Evolutionary conservation across 2,113 vertebrate genomes (phyloP), one percentile per base, ranked within the genome.

Genomic region (Epinephelus lanceolatus): DNA sequence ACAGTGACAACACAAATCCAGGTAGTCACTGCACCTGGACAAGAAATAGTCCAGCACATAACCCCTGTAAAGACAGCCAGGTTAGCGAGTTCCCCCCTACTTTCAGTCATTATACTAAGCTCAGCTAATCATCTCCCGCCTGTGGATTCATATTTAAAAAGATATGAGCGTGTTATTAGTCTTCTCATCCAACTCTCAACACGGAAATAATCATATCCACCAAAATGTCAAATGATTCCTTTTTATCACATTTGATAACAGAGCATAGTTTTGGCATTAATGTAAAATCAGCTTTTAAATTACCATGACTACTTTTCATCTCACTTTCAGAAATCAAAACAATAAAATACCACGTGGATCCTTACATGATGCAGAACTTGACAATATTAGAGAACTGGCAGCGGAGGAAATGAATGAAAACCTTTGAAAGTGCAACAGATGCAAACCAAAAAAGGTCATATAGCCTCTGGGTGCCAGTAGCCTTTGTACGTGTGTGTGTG

Each of bases 381-480:
- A 53, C 37, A 37, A 56, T 15, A 65, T 71, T 5, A 71, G 18
- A 78, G 14, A 78, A 17, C 8, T 11, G 25, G 40, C 56, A 30
- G 70, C 11, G n/a, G 76, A 57, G 57, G 37, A 63, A 80, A 61
- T 0, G 45, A 47, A 25, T 14, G 2, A 25, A 61, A 30, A 61
- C 10, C 33, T 76, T 21, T 63, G 6, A 83, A 56, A 71, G 47
- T 45, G 33, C 30, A 19, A n/a, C 68, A 70, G 27, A 40, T 33
- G 18, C 53, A 70, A 55, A 63, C 47, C 56, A 27, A 56, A 55
- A 66, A 63, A 63, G 40, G 59, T 65, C 57, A 76, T n/a, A 42
- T 40, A n/a, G 57, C 49, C 18, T 62, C 19, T 1, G 4, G 11
- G 18, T 14, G 30, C 23, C 42, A 6, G 23, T 33, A 19, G 60